phyloP scores from a whole-genome alignment of 2,888 invertebrate genomes.

The Gryllus longicercus region DNA sequence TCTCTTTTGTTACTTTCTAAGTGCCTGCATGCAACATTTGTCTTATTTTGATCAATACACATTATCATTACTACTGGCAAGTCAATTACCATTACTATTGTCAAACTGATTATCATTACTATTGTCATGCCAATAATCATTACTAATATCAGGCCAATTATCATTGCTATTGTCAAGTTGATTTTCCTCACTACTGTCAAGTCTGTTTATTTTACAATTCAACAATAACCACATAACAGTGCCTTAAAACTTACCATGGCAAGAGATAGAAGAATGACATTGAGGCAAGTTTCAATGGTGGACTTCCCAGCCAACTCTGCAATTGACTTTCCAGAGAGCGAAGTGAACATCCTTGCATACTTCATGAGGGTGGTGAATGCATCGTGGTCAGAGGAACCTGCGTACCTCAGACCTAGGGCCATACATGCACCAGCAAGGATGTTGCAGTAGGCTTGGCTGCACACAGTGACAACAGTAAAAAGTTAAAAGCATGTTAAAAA shows the following conservation, averaged over 20 bases:
- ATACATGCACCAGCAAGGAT: constrained; percentile 93
- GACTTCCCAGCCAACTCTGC: constrained; percentile 86
- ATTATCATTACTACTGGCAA: too few relatives aligned
- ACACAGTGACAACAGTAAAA: constrained; percentile 39
- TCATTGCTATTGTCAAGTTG: too few relatives aligned
- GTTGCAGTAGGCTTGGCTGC: constrained; percentile 93
- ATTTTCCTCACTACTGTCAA: too few relatives aligned
- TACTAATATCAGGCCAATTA: too few relatives aligned
- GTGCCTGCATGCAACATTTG: too few relatives aligned
- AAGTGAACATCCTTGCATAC: constrained; percentile 67
- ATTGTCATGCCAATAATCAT: too few relatives aligned
- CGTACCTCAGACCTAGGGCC: constrained; percentile 88
- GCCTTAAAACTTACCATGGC: constrained; percentile 61
- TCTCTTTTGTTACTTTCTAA: too few relatives aligned
- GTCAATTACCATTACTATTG: too few relatives aligned
- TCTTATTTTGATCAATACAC: too few relatives aligned
- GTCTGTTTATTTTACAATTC: too few relatives aligned
- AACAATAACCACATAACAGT: too few relatives aligned
- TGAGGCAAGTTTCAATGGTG: constrained; percentile 84
- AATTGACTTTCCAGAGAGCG: constrained; percentile 64
- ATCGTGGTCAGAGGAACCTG: constrained; percentile 80
- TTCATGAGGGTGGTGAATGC: constrained; percentile 77
- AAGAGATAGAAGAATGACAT: constrained; percentile 75
- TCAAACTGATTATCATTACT: too few relatives aligned
- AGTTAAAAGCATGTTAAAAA: background rate